phyloP scores from a whole-genome alignment of 2,113 vertebrate genomes.

The Lota lota region DNA sequence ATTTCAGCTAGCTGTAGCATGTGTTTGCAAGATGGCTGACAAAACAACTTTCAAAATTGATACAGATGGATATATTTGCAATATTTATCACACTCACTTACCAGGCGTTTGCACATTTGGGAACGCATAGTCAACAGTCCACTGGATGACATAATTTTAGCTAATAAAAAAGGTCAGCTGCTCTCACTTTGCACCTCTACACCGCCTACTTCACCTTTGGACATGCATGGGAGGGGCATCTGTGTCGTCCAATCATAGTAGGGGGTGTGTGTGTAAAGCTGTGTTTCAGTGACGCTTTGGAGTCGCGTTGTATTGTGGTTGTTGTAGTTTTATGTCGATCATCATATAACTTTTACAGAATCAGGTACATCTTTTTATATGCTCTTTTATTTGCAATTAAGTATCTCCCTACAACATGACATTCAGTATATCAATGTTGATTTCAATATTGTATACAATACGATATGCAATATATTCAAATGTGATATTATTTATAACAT shows the following conservation, averaged over 20 bases:
- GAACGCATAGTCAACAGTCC: conserved; percentile 56
- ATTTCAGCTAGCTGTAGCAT: too few relatives aligned
- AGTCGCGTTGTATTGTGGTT: conserved; percentile 35
- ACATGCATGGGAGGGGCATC: background rate
- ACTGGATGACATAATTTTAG: conserved; percentile 52
- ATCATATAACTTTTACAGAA: background rate
- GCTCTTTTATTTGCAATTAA: too few relatives aligned
- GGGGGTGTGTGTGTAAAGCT: conserved; percentile 21
- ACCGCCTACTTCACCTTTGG: conserved; percentile 63
- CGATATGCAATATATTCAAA: too few relatives aligned
- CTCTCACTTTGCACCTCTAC: background rate
- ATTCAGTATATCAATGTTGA: too few relatives aligned
- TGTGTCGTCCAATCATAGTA: conserved; percentile 59
- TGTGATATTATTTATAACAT: too few relatives aligned
- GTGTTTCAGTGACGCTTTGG: conserved; percentile 41
- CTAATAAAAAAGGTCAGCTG: background rate
- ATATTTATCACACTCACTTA: conserved; percentile 38
- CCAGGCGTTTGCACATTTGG: conserved; percentile 63
- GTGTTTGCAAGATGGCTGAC: background rate
- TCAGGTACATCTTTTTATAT: background rate
- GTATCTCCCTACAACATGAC: too few relatives aligned
- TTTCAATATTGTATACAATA: too few relatives aligned
- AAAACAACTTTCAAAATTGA: background rate
- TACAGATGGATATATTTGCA: background rate
- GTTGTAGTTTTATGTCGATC: conserved; percentile 48